Percentiles rank a stretch among this genome's conserved stretches.
Conservation (phyloP, 2,888 invertebrate genomes). For the Sepioteuthis lessoniana region DNA sequence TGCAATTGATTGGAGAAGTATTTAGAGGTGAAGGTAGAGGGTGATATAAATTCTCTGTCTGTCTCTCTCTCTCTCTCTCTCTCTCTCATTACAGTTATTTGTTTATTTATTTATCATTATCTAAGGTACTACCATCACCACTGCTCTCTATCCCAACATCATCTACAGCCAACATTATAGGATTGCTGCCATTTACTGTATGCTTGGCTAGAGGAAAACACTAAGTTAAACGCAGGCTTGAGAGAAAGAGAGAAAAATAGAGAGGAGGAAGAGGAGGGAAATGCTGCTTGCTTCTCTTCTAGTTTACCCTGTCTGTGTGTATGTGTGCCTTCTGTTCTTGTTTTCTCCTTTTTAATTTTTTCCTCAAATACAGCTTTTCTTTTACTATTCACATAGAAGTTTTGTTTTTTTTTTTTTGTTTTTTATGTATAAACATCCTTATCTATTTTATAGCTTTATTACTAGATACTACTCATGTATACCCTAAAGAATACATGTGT, state of each 20-base stretch:
- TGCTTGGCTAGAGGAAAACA: constrained; percentile 25
- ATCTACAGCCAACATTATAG: background rate
- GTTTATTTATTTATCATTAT: background rate
- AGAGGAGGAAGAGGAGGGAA: background rate
- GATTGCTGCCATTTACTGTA: constrained; percentile 11
- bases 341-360: background rate
- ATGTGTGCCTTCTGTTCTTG: background rate
- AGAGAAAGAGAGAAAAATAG: background rate
- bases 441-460: constrained; percentile 1
- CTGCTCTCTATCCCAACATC: background rate
- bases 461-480: background rate
- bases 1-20: background rate
- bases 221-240: background rate
- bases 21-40: background rate
- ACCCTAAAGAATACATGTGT: background rate
- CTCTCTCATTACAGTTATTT: background rate
- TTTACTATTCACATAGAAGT: background rate
- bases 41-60: background rate
- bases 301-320: background rate
- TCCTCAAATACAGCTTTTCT: background rate
- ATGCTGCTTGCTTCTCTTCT: background rate
- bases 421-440: too few relatives aligned
- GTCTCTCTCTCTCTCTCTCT: background rate
- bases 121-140: background rate
- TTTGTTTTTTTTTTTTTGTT: too few relatives aligned